Evolutionary conservation across 1,140 invertebrate genomes (phyloP).

Genomic region (Cydia strobilella): DNA sequence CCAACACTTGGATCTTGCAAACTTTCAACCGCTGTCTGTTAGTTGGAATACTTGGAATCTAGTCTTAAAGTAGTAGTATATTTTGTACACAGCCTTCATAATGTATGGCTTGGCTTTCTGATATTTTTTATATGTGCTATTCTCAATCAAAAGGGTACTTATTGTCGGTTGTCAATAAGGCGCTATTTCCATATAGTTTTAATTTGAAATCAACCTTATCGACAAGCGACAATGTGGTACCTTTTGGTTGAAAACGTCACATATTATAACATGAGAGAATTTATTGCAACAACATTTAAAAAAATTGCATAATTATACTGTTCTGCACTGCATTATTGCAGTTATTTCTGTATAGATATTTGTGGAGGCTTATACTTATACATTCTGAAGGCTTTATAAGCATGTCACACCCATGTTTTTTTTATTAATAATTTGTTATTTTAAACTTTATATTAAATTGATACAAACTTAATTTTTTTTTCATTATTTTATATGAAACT

Average conservation of each 20-base stretch:
- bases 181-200: too few species aligned
- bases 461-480: conserved; percentile 28
- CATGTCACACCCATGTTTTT: conserved; percentile 46
- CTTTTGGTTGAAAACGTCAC: too few species aligned
- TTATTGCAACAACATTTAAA: too few species aligned
- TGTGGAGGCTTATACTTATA: conserved; percentile 30
- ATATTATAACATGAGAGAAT: too few species aligned
- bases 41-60: conserved; percentile 64
- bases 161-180: too few species aligned
- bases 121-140: too few species aligned
- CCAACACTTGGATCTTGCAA: conserved; percentile 65
- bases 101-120: neutral
- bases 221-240: too few species aligned
- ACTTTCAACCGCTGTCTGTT: conserved; percentile 71
- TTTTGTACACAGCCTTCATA: conserved; percentile 13
- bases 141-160: too few species aligned
- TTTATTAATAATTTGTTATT: conserved; percentile 17
- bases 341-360: neutral
- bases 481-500: conserved; percentile 30
- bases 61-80: conserved; percentile 38
- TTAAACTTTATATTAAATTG: conserved; percentile 38
- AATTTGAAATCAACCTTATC: too few species aligned
- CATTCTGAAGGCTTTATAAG: conserved; percentile 44
- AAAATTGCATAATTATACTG: neutral
- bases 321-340: neutral